phyloP scores from a whole-genome alignment of 1,140 invertebrate species.

The Pseudomyrmex cubaensis region DNA sequence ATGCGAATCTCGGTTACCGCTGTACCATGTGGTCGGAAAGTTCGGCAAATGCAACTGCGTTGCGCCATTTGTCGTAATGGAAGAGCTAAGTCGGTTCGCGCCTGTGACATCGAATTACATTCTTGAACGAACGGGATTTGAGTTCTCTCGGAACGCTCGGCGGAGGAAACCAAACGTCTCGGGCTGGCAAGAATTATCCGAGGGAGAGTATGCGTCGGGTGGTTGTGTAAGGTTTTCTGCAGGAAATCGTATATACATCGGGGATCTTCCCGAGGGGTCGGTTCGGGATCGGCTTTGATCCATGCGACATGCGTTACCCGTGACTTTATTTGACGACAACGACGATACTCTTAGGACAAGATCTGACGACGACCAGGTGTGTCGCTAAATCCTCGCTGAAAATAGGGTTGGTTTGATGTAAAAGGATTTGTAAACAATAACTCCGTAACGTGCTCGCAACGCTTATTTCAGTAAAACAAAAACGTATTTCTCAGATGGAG shows the following conservation, averaged over 20 bases:
- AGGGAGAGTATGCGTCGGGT: not conserved
- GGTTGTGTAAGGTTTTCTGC: not conserved
- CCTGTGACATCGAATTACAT: not conserved
- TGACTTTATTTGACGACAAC: slow-evolving; percentile 35
- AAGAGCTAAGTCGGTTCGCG: not conserved
- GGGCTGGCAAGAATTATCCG: not conserved
- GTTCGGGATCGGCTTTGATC: slow-evolving; percentile 13
- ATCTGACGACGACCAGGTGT: not conserved
- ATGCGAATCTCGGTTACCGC: not conserved
- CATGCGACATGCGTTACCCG: not conserved
- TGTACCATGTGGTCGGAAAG: not conserved
- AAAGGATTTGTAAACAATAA: not conserved
- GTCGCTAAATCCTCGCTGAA: not conserved
- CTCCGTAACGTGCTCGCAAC: not conserved
- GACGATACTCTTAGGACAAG: not conserved
- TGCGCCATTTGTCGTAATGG: not conserved
- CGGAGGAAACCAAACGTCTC: no score
- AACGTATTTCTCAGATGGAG: no score
- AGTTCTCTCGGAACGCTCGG: not conserved
- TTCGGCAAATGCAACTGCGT: not conserved
- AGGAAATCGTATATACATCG: slow-evolving; percentile 3
- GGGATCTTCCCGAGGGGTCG: not conserved
- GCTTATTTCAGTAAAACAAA: not conserved
- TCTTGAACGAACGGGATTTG: not conserved
- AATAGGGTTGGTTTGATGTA: not conserved